Evolutionary conservation across 2,888 invertebrate species (phyloP).

Genomic region (Lacanobia wlatinum): DNA sequence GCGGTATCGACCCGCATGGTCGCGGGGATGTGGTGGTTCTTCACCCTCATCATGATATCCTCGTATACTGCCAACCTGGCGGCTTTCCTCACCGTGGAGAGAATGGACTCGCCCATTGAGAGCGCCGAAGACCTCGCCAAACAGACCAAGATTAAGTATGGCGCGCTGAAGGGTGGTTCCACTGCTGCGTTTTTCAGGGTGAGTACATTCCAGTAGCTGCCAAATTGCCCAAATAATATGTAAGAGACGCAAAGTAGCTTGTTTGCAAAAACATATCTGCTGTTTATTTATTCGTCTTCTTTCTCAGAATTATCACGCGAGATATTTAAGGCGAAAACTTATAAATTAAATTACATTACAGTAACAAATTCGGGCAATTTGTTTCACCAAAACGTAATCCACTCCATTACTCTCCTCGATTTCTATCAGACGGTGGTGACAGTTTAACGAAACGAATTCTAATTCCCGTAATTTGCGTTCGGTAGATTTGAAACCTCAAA

Average conservation of each 20-base stretch:
- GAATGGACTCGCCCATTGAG: slow-evolving; percentile 98
- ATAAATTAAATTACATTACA: slow-evolving; percentile 41
- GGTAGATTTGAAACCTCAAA: slow-evolving; percentile 49
- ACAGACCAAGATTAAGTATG: slow-evolving; percentile 99
- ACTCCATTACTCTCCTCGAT: slow-evolving; percentile 44
- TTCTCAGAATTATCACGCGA: not conserved
- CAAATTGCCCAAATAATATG: slow-evolving; percentile 39
- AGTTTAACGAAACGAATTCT: slow-evolving; percentile 50
- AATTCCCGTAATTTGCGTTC: slow-evolving; percentile 50
- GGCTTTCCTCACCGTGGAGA: slow-evolving; percentile 97
- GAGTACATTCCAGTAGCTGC: slow-evolving; percentile 67
- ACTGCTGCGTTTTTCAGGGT: slow-evolving; percentile 99
- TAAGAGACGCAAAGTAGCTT: slow-evolving; percentile 14
- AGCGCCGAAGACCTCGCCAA: slow-evolving; percentile 98
- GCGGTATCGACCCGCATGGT: slow-evolving; percentile 97
- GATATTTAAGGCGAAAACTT: slow-evolving; percentile 29
- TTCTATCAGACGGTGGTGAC: slow-evolving; percentile 52
- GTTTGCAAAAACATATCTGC: slow-evolving; percentile 35
- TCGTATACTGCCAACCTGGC: slow-evolving; percentile 99
- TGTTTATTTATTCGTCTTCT: slow-evolving; percentile 3
- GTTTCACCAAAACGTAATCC: slow-evolving; percentile 37
- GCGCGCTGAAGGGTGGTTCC: slow-evolving; percentile 97
- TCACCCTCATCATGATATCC: slow-evolving; percentile 98
- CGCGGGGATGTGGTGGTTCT: slow-evolving; percentile 99
- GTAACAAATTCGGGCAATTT: slow-evolving; percentile 32